phyloP scores from a whole-genome alignment of 23 tunicate genomes.

The Halocynthia aurantium region DNA sequence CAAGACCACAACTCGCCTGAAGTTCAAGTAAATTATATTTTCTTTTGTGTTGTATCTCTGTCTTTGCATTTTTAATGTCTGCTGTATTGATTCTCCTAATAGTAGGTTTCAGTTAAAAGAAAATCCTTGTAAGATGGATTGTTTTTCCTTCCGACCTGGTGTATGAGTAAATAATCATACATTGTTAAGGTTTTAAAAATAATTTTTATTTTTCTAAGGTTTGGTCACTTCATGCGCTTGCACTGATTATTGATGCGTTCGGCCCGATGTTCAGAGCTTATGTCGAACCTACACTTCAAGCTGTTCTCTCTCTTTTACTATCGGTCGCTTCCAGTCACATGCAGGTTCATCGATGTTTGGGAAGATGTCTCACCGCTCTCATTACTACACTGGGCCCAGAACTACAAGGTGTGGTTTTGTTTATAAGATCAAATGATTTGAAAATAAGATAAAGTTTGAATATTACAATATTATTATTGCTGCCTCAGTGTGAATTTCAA shows the following conservation, averaged over 20 bases:
- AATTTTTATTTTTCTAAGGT: conserved; percentile 22
- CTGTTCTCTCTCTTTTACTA: conserved; percentile 54
- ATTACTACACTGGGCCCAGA: conserved; percentile 97
- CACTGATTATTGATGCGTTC: conserved; percentile 86
- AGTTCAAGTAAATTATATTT: conserved; percentile 60
- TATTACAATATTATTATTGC: too few species aligned
- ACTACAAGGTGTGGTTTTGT: conserved; percentile 60
- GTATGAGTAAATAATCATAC: neutral
- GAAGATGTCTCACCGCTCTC: conserved; percentile 79
- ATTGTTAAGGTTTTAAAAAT: neutral
- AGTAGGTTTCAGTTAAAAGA: too few species aligned
- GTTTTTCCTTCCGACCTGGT: neutral
- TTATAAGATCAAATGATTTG: neutral
- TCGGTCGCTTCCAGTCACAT: conserved; percentile 82
- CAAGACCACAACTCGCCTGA: conserved; percentile 95
- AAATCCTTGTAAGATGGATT: neutral
- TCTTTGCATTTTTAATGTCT: neutral
- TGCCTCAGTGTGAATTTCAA: too few species aligned
- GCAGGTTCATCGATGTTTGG: conserved; percentile 88
- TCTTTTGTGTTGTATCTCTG: neutral
- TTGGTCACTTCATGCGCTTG: conserved; percentile 93
- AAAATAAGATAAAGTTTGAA: too few species aligned
- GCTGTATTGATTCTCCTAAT: too few species aligned
- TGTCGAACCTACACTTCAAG: conserved; percentile 85
- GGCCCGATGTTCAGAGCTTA: conserved; percentile 94